Base-by-base conservation (phyloP, 2,888 invertebrate genomes). In the Euclidia mi region DNA sequence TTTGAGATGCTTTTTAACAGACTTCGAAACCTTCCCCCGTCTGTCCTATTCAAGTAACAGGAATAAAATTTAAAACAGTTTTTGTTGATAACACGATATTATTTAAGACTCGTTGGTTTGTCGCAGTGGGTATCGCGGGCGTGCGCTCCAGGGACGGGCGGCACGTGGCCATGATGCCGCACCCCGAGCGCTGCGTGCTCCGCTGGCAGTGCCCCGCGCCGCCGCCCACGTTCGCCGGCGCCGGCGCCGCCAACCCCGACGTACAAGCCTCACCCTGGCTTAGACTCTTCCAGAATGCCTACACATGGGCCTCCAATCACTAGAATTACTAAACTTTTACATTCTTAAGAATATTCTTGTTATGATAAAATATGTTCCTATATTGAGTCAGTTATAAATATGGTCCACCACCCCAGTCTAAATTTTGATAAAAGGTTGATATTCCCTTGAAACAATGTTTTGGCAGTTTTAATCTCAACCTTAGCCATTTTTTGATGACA, bases 131-230 rank as follows among this genome's bases (percentile, higher is more conserved):
- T 15, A 95, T 99, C 63, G 99, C 99, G 17, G 99, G 97, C 10
- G 91, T 99, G 50, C 97, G 98, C 75, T 99, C 99, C 0, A 81
- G 88, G 0, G 97, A 99, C 92, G 99, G 99, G 0, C 96, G 99
- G 2, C 99, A 99, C 91, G 95, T 99, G 73, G 99, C 99, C 0
- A 96, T 99, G 96, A 99, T 99, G 99, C 99, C 99, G 1, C 99
- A 99, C 94, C 99, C 99, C 0, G 99, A 99, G 92, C 96, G 99
- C 61, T 98, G 98, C 82, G 96, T 97, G 58, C 95, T 97, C 73
- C 96, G 96, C 71, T 99, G 98, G 97, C 99, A 99, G 89, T 98
- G 98, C 96, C 97, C 98, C 0, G 96, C 96, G 82, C 82, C 82
- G 31, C 20, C 20, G 20, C 20, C 0, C 20, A 3, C 20, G 20